Evolutionary conservation across 2,797 vertebrate genomes (phyloP).

Genomic region (Acridotheres tristis): DNA sequence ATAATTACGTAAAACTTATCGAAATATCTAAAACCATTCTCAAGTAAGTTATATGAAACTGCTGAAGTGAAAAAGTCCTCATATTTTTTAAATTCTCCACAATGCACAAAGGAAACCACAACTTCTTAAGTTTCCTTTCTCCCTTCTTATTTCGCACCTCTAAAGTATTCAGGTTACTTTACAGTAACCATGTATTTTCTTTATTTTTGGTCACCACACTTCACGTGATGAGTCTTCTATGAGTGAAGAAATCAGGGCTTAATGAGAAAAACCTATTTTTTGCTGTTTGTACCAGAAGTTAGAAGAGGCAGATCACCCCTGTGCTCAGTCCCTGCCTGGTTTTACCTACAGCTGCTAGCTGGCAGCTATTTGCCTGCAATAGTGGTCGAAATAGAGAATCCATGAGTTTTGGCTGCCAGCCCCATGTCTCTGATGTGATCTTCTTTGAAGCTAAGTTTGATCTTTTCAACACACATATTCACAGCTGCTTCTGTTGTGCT

Average conservation of each 20-base stretch:
- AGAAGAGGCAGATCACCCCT: not conserved
- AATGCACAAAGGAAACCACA: not conserved
- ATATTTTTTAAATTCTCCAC: not conserved
- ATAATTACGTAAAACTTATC: not conserved
- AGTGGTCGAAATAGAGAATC: not conserved
- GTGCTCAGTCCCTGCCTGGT: not conserved
- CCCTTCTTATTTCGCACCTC: not conserved
- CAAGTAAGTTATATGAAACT: not conserved
- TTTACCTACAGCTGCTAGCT: not conserved
- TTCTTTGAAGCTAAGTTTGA: not conserved
- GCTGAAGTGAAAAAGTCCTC: not conserved
- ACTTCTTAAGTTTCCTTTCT: not conserved
- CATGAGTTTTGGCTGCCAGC: not conserved
- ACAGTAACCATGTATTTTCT: not conserved
- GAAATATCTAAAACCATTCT: not conserved
- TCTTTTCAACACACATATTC: not conserved
- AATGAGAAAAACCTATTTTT: not conserved
- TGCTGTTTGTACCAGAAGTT: not conserved
- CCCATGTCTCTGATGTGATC: not conserved
- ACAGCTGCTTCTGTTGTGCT: constrained; percentile 5
- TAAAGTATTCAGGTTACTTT: not conserved
- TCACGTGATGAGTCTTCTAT: not conserved
- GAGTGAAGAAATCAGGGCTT: not conserved
- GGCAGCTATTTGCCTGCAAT: not conserved
- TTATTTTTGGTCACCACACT: not conserved